Evolutionary conservation across 2,888 invertebrate species (phyloP).

Genomic region (Erebia epiphron): DNA sequence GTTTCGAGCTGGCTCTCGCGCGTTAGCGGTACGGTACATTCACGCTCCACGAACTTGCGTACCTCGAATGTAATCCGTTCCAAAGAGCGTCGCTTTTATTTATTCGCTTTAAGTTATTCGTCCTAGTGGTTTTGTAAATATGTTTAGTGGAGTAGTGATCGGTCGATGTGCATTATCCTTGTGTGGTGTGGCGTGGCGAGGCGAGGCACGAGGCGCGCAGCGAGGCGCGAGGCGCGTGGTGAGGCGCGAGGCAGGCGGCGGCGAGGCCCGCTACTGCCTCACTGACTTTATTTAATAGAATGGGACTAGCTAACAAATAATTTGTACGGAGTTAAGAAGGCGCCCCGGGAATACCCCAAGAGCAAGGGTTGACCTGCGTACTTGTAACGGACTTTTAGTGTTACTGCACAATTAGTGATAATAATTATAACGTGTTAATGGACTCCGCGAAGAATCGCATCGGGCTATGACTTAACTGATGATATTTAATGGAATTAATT

Average conservation of each 20-base stretch:
- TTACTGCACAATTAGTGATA: conserved; percentile 65
- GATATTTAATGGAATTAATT: conserved; percentile 61
- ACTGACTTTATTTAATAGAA: conserved; percentile 40
- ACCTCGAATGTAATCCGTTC: conserved; percentile 72
- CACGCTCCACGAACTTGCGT: conserved; percentile 41
- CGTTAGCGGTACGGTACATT: conserved; percentile 28
- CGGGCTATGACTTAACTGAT: conserved; percentile 59
- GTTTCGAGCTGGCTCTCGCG: conserved; percentile 32
- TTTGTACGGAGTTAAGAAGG: too few species aligned
- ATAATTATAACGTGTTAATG: conserved; percentile 55
- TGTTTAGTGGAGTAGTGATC: conserved; percentile 46
- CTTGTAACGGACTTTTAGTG: conserved; percentile 50
- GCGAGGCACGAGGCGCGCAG: conserved; percentile 42
- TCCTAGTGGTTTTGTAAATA: conserved; percentile 54
- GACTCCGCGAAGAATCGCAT: conserved; percentile 37
- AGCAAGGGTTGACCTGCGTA: conserved; percentile 48
- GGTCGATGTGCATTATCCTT: conserved; percentile 44
- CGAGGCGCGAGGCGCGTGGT: conserved; percentile 41
- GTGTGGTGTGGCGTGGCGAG: conserved; percentile 36
- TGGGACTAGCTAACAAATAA: too few species aligned
- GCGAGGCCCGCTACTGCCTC: conserved; percentile 9
- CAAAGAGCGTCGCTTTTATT: conserved; percentile 74
- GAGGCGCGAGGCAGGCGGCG: conserved; percentile 42
- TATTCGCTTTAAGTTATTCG: conserved; percentile 72
- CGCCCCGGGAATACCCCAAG: too few species aligned